Percentiles rank a stretch among this genome's conserved stretches.
These are phyloP conservation scores for Dromococcyx pavoninus DNA, from an alignment of 2,797 vertebrate species.

Conservation along the genomic window DNA sequence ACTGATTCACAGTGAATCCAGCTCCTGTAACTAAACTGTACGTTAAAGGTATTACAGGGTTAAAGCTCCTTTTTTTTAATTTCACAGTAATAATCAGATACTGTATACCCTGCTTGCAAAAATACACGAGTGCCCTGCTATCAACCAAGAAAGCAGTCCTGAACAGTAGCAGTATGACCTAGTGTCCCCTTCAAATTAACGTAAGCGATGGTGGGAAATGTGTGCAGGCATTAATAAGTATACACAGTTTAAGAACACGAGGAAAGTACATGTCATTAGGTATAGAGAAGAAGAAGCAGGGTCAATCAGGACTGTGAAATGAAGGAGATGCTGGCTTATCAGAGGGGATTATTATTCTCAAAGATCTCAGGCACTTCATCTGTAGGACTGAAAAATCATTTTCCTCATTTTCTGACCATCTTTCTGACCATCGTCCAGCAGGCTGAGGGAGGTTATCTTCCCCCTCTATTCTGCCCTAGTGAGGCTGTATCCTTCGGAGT, in stretches of 20 bases:
- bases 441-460: too few relatives aligned
- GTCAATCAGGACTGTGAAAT: neutral
- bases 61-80: neutral
- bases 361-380: neutral
- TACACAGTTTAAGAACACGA: neutral
- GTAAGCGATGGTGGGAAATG: neutral
- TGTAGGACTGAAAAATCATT: neutral
- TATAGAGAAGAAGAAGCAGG: neutral
- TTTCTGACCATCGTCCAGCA: neutral
- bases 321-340: neutral
- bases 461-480: too few relatives aligned
- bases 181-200: neutral
- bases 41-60: neutral
- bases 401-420: neutral
- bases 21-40: neutral
- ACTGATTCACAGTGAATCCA: neutral
- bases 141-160: neutral
- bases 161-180: neutral
- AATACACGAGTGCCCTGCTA: neutral
- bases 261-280: rapidly evolving
- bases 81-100: neutral
- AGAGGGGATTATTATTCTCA: neutral
- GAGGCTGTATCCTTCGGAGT: too few relatives aligned
- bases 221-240: neutral
- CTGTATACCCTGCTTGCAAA: neutral